Evolutionary conservation across 2,888 invertebrate species (phyloP).

Genomic region (Electrophaes corylata): DNA sequence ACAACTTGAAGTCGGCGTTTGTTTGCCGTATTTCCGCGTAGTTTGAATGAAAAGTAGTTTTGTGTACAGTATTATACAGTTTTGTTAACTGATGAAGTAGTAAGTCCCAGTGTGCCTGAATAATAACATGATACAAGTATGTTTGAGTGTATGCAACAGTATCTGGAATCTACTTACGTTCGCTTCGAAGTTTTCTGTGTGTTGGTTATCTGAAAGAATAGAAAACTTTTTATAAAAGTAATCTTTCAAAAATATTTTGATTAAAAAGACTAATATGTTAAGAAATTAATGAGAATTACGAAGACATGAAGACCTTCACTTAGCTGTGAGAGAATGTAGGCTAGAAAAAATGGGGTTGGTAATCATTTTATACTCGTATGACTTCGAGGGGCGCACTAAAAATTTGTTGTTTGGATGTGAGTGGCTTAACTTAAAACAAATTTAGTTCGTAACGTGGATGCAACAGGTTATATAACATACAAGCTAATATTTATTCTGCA

Average conservation of each 20-base stretch:
- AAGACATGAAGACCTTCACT: no score
- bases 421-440: no score
- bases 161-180: constrained; percentile 54
- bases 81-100: constrained; percentile 64
- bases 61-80: constrained; percentile 56
- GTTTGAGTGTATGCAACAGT: constrained; percentile 46
- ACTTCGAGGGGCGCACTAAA: no score
- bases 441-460: no score
- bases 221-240: constrained; percentile 34
- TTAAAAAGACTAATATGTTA: no score
- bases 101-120: constrained; percentile 48
- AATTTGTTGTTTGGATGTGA: no score
- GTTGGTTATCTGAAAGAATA: constrained; percentile 61
- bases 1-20: constrained; percentile 60
- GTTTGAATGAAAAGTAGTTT: constrained; percentile 71
- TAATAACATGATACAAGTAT: constrained; percentile 42
- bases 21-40: constrained; percentile 63
- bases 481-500: no score
- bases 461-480: no score
- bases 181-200: constrained; percentile 45
- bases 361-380: no score
- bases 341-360: no score
- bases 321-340: no score
- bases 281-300: no score
- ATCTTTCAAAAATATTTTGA: not conserved